These are phyloP conservation scores for Trileptium ribeirensis DNA, from an alignment of 2,888 invertebrate genomes.

Conservation along the genomic window DNA sequence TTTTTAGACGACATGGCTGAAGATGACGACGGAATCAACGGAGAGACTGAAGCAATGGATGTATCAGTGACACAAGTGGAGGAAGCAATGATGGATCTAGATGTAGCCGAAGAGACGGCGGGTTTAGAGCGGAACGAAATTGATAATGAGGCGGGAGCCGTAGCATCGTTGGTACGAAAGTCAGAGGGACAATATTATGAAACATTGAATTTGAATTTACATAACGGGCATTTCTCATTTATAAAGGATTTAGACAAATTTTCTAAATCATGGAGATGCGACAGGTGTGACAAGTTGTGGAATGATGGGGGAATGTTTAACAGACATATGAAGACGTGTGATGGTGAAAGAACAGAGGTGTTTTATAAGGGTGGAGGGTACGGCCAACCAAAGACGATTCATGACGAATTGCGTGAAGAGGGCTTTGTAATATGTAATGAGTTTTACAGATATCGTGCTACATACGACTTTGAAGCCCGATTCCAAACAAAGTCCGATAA, in stretches of 20 bases:
- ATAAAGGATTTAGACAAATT: background rate
- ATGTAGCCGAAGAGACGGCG: too few relatives aligned
- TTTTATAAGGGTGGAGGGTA: background rate
- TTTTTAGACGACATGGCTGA: background rate
- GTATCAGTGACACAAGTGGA: background rate
- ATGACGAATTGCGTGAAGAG: background rate
- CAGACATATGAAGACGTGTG: background rate
- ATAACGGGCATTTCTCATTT: background rate
- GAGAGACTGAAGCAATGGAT: background rate
- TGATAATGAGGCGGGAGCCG: too few relatives aligned
- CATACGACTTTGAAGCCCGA: conserved; percentile 9
- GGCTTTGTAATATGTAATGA: background rate
- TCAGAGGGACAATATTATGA: background rate
- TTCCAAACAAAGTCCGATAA: background rate
- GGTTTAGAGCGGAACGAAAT: too few relatives aligned
- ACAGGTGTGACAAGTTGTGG: background rate
- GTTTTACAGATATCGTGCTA: background rate
- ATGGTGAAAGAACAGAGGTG: background rate
- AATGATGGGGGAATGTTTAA: background rate
- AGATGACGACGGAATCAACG: too few relatives aligned
- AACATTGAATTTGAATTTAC: background rate
- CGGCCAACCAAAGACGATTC: conserved; percentile 3
- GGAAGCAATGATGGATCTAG: too few relatives aligned
- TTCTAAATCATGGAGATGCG: background rate
- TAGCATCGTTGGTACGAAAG: too few relatives aligned